Evolutionary conservation across 1,140 invertebrate genomes (phyloP).

Genomic region (Holotrichia oblita): DNA sequence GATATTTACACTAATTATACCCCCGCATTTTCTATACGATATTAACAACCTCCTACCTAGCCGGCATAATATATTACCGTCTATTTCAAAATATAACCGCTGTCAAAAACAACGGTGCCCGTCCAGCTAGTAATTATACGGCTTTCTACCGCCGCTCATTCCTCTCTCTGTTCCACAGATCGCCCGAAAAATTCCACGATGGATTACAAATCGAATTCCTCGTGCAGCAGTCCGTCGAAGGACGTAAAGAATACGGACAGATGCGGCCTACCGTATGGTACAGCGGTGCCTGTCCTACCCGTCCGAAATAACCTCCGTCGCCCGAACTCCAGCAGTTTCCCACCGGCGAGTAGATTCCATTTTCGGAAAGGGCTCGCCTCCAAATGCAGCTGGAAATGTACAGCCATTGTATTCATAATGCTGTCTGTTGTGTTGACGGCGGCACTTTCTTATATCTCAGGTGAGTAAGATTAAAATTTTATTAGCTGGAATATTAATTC

Average conservation of each 20-base stretch:
- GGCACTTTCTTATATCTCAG: slow-evolving; percentile 87
- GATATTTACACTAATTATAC: no score
- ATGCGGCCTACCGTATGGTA: slow-evolving; percentile 72
- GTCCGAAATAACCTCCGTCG: slow-evolving; percentile 76
- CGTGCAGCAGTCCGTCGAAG: slow-evolving; percentile 81
- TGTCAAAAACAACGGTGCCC: no score
- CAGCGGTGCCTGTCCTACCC: slow-evolving; percentile 75
- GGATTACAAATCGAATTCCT: slow-evolving; percentile 87
- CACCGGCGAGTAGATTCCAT: slow-evolving; percentile 78
- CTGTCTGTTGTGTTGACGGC: slow-evolving; percentile 82
- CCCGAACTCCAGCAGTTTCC: slow-evolving; percentile 70
- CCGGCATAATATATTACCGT: no score
- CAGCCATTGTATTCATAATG: slow-evolving; percentile 86
- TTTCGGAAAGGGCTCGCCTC: slow-evolving; percentile 88
- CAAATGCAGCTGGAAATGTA: slow-evolving; percentile 89
- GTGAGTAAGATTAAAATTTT: slow-evolving; percentile 64
- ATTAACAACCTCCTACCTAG: no score
- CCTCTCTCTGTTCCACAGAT: slow-evolving; percentile 66
- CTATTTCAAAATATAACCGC: no score
- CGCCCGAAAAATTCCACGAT: slow-evolving; percentile 87
- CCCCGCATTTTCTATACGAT: no score
- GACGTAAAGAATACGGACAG: slow-evolving; percentile 77
- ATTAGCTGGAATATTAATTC: neutral
- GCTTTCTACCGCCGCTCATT: neutral
- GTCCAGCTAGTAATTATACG: neutral